Conservation (phyloP, 2,797 vertebrate species). For the Octomys mimax region DNA sequence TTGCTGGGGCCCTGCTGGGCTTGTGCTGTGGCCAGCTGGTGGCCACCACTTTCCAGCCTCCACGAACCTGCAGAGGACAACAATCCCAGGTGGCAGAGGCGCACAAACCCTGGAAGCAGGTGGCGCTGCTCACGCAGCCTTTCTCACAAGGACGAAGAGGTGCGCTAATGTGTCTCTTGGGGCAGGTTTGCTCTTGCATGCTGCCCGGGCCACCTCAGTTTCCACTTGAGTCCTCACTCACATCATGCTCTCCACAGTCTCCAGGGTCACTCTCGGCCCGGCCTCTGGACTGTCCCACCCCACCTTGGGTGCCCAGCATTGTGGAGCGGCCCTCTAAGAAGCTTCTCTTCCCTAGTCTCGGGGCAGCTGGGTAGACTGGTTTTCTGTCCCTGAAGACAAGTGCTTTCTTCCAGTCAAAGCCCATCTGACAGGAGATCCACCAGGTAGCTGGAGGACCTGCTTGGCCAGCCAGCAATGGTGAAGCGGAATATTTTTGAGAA, state of each 20-base stretch:
- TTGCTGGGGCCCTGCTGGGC: background rate
- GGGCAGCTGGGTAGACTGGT: background rate
- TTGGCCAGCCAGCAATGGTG: background rate
- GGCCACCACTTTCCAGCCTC: background rate
- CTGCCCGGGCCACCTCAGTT: background rate
- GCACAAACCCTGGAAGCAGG: background rate
- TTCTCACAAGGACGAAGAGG: background rate
- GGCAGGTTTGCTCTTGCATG: background rate
- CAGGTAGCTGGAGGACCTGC: background rate
- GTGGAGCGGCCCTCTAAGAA: background rate
- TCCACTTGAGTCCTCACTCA: background rate
- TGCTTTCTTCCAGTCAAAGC: background rate
- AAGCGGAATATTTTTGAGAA: background rate
- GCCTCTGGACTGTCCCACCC: background rate
- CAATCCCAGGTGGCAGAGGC: background rate
- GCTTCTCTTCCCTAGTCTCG: background rate
- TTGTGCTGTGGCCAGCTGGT: background rate
- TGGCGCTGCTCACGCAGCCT: background rate
- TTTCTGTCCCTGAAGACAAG: background rate
- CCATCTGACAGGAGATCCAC: background rate
- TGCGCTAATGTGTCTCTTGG: rapidly evolving
- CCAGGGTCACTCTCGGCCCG: background rate
- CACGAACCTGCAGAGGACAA: background rate
- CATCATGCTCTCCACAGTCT: background rate
- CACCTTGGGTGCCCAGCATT: background rate